A percentile compares a stretch with the other conserved stretches of the same genome.
phyloP scores from a whole-genome alignment of 2,113 vertebrate species.

The Eulemur macaco region DNA sequence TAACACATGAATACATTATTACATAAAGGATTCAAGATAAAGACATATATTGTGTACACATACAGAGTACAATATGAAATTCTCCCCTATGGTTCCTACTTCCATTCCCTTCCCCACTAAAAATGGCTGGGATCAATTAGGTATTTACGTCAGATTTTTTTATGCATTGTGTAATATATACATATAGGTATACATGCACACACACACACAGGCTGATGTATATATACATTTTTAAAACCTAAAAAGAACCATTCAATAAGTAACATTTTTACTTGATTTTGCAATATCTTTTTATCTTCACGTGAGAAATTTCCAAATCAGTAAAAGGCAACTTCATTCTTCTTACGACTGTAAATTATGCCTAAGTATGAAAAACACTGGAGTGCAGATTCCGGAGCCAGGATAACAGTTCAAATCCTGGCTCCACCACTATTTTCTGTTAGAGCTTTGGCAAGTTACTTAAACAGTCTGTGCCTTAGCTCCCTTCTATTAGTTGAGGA shows the following conservation, averaged over 20 bases:
- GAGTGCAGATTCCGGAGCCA: neutral
- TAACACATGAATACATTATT: neutral
- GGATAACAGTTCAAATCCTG: neutral
- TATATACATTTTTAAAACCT: neutral
- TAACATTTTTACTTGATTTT: neutral
- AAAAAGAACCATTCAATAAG: neutral
- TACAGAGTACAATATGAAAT: neutral
- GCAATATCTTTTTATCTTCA: neutral
- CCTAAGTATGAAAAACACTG: neutral
- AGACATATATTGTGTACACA: neutral
- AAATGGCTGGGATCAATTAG: neutral
- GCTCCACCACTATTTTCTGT: neutral
- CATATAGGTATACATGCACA: neutral
- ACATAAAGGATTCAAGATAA: neutral
- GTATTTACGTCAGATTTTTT: neutral
- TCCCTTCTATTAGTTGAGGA: neutral
- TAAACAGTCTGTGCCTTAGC: neutral
- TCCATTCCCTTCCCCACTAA: neutral
- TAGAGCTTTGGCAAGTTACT: neutral
- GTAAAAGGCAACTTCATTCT: neutral
- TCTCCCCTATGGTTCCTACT: too few species aligned
- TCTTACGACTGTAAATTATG: neutral
- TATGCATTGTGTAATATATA: neutral
- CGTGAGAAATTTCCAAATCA: constrained; percentile 14
- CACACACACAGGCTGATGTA: neutral